Conservation (phyloP, 2,888 invertebrate genomes). For the Drosophila nr. perissopoda region DNA sequence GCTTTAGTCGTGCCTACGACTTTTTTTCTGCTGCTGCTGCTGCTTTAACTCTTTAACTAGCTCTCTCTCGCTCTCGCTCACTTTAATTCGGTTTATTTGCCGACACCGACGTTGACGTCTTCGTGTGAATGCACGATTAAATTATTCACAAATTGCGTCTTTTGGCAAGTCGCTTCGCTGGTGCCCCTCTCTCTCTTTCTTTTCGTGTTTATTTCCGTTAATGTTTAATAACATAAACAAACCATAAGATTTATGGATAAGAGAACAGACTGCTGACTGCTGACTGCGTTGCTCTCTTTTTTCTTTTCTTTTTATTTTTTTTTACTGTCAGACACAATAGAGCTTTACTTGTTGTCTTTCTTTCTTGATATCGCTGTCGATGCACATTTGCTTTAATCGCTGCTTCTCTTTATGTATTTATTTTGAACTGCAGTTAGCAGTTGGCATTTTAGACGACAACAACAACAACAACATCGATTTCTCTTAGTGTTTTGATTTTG, state of each 20-base stretch:
- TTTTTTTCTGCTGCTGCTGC: neutral
- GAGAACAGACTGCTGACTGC: conserved; percentile 14
- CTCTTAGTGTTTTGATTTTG: conserved; percentile 15
- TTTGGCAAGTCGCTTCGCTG: conserved; percentile 33
- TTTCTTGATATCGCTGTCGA: conserved; percentile 15
- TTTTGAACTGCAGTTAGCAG: conserved; percentile 20
- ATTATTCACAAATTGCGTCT: conserved; percentile 79
- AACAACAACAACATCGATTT: neutral
- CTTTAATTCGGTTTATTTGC: conserved; percentile 9
- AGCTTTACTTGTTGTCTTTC: conserved; percentile 11
- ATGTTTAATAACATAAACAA: conserved; percentile 48
- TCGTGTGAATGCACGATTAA: conserved; percentile 77
- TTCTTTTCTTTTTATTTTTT: conserved; percentile 1
- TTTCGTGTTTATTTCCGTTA: conserved; percentile 25
- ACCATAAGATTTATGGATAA: conserved; percentile 43
- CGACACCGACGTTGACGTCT: conserved; percentile 11
- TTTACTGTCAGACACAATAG: conserved; percentile 18
- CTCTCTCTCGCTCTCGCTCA: conserved; percentile 8
- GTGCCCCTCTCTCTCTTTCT: conserved; percentile 9
- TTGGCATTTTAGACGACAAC: neutral
- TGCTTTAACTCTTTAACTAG: conserved; percentile 48
- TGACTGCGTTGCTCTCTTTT: neutral
- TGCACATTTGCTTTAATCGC: conserved; percentile 1
- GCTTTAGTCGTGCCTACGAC: conserved; percentile 6
- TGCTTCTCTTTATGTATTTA: neutral